Conservation (phyloP, 1,140 invertebrate genomes). For the Drosophila sucinea region DNA sequence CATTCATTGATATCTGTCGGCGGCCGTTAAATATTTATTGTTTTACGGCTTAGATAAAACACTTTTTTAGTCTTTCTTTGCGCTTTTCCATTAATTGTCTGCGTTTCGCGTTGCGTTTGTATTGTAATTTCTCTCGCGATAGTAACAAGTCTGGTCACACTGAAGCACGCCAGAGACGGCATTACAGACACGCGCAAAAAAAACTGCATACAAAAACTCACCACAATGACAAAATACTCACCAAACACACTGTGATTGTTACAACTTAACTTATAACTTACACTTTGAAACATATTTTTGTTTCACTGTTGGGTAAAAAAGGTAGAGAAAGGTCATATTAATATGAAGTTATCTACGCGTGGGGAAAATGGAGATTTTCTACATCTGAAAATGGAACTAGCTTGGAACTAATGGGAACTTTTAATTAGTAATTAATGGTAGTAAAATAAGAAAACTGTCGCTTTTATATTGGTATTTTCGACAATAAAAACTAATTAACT, state of each 20-base stretch:
- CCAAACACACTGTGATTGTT: neutral
- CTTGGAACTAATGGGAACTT: neutral
- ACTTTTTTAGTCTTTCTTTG: constrained; percentile 42
- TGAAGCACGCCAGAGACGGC: constrained; percentile 59
- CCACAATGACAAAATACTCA: constrained; percentile 26
- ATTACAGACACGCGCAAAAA: constrained; percentile 23
- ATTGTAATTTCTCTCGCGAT: constrained; percentile 67
- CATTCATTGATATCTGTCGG: constrained; percentile 56
- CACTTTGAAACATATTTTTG: neutral
- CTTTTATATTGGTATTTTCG: no score
- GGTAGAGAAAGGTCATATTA: neutral
- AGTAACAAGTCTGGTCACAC: constrained; percentile 41
- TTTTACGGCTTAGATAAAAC: constrained; percentile 57
- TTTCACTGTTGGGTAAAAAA: neutral
- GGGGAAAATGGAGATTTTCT: neutral
- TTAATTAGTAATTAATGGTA: no score
- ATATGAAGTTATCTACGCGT: neutral
- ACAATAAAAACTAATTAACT: neutral
- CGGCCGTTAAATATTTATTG: constrained; percentile 39
- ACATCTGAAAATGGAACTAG: neutral
- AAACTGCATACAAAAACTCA: constrained; percentile 20
- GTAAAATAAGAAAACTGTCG: no score
- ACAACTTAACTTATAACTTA: neutral
- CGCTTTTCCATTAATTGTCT: constrained; percentile 44
- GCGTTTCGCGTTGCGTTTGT: constrained; percentile 22